A percentile compares a stretch with the other conserved stretches of the same genome.
phyloP scores from a whole-genome alignment of 2,113 vertebrate species.

The Dicrurus megarhynchus region DNA sequence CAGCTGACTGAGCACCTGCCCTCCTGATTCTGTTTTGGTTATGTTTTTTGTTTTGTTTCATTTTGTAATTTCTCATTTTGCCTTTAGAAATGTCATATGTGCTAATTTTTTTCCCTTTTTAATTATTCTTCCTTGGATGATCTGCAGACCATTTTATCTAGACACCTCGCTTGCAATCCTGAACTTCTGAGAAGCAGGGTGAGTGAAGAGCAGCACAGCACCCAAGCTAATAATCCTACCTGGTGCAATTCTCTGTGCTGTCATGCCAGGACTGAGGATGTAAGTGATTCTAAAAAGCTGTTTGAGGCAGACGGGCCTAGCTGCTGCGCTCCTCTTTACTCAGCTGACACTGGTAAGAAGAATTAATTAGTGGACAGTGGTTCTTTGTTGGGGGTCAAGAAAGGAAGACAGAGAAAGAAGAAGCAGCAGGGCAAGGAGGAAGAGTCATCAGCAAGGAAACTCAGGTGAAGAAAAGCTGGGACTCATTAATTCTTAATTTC shows the following conservation, averaged over 20 bases:
- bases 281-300: not conserved
- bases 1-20: not conserved
- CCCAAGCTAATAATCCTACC: not conserved
- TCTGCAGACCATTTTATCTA: not conserved
- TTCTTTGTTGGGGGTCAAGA: not conserved
- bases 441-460: not conserved
- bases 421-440: not conserved
- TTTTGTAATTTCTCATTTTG: not conserved
- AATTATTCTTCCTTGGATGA: not conserved
- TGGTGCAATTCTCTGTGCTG: not conserved
- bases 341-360: not conserved
- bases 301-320: not conserved
- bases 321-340: not conserved
- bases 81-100: not conserved
- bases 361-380: not conserved
- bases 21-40: not conserved
- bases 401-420: not conserved
- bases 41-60: not conserved
- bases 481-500: not conserved
- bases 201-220: not conserved
- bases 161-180: rapidly evolving
- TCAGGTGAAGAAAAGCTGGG: not conserved
- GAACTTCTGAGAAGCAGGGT: not conserved
- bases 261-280: not conserved
- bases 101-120: not conserved